Base-by-base conservation (phyloP, 2,113 vertebrate genomes). In the Limnothrissa miodon region DNA sequence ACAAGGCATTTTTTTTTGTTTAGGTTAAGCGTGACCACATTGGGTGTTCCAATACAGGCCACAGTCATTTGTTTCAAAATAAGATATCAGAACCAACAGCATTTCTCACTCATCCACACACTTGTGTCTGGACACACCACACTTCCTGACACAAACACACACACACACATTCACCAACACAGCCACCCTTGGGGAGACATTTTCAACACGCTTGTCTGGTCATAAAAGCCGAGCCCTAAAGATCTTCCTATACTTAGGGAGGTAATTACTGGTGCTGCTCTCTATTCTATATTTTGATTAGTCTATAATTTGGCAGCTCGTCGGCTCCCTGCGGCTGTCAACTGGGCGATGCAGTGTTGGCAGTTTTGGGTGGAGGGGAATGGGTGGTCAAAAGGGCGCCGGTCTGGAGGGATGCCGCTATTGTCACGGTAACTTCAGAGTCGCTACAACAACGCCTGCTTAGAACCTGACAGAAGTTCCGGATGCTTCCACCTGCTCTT, bases 251-350 rank as follows among this genome's bases (percentile, higher is more conserved):
- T 92, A 93, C 92, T 93, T 92, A 93, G 90, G 84, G 78, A 86
- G 86, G 90, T 93, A 93, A 94, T 91, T 92, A 91, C 90, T 86
- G 90, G 89, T 92, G 90, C 85, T 84, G 86, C 88, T 92, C 90
- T 84, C 91, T 88, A 84, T 78, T 88, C 89, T 89, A 90, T 90
- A 86, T 92, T 92, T 92, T 91, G 90, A 94, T 94, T 89, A 90
- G 89, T 90, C 90, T 93, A 91, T 92, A 92, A 92, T 93, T 90
- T 93, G 88, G 88, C 85, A 89, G 84, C 79, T 83, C 81, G 83
- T 87, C 83, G 80, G 84, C 78, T 81, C 85, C 88, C 88, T 92
- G 91, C 74, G 89, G 90, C 80, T 8, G 87, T 88, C 83, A 59
- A 87, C 82, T 36, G 81, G 89, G 87, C 88, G 89, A 86, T 86